Evolutionary conservation across 1,140 invertebrate genomes (phyloP), one percentile per base, ranked within the genome.

Genomic region (Hestina assimilis): DNA sequence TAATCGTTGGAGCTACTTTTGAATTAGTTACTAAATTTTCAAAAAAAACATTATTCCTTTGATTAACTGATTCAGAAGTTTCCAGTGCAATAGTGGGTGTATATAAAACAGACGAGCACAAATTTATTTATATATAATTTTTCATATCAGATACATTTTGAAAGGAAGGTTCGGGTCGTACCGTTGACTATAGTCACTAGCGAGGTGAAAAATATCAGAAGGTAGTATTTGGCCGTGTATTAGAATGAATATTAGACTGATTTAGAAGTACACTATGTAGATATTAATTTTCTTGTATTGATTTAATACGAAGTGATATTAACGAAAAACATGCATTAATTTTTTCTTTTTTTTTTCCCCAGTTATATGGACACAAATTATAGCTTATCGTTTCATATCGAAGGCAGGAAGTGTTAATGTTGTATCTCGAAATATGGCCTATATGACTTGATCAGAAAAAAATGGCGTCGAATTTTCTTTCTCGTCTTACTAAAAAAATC

Each of bases 61-160:
- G n/a, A n/a, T 9, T 5, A 21, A 43, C 41, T 23, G 31, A 56
- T 48, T 48, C 52, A 31, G 12, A 43, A 46, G 17, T 42, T 9
- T 35, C 14, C 47, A 28, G 28, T 43, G 40, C 47, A 50, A 51
- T 45, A 50, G 8, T 21, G 31, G 40, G 11, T 56, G 24, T 55
- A 56, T 46, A 58, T 59, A 46, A 66, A 41, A 38, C 48, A 17
- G 45, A 57, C 29, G 21, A 58, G 65, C 65, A 68, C 65, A 68
- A 68, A 60, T 43, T 53, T 56, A 29, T 56, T 50, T 57, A 46
- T 59, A 46, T 28, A 23, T 56, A 33, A 15, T 63, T 62, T 66
- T 59, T 59, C 63, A 52, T 66, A 66, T 66, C 59, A 62, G 59
- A 54, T 62, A 62, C 59, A 66, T 66, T 66, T 66, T 60, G 28